Evolutionary conservation across 2,888 invertebrate species (phyloP).

Genomic region (Penaeus monodon): DNA sequence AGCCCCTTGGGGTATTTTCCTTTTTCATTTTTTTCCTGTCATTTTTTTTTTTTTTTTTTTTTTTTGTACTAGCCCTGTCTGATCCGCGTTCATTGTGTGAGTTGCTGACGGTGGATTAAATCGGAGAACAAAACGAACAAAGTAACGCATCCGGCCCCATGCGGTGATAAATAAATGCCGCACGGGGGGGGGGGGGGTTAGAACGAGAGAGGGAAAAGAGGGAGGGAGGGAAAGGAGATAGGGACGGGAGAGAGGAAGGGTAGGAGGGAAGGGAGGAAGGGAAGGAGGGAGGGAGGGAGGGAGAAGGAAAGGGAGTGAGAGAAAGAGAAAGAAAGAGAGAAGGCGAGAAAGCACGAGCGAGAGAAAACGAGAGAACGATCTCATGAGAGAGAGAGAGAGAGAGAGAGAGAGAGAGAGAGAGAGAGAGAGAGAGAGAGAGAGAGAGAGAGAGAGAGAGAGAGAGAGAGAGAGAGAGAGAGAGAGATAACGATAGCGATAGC

Average conservation of each 20-base stretch:
- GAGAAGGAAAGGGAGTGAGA: background rate
- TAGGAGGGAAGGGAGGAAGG: background rate
- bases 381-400: background rate
- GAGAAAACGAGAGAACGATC: background rate
- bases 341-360: background rate
- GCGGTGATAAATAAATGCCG: too few species aligned
- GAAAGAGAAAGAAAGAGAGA: background rate
- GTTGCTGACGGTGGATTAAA: too few species aligned
- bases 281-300: background rate
- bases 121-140: too few species aligned
- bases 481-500: background rate
- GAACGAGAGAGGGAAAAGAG: background rate
- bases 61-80: too few species aligned
- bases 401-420: background rate
- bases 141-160: too few species aligned
- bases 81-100: too few species aligned
- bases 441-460: background rate
- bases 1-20: slow-evolving; percentile 21
- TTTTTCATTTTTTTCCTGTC: background rate
- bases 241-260: background rate
- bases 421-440: background rate
- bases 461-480: background rate
- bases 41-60: too few species aligned
- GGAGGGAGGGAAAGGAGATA: background rate
- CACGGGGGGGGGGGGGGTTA: background rate